Percentiles rank a stretch among this genome's conserved stretches.
Conservation (phyloP, 2,113 vertebrate genomes). For the Puntigrus tetrazona region DNA sequence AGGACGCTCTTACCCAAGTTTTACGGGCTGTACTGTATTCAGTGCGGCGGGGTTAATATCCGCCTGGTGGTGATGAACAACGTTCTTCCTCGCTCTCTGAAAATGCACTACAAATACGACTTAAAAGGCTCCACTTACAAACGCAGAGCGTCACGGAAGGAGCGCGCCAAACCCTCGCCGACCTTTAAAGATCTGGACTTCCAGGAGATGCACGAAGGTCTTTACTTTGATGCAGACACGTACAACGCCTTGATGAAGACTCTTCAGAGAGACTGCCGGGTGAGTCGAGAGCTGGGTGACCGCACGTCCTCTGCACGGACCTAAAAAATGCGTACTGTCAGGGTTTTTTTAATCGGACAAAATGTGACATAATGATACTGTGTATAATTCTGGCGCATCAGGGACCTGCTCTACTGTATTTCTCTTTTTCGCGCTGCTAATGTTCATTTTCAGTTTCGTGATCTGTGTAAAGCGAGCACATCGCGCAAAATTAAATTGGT, state of each 20-base stretch:
- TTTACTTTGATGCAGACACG: conserved; percentile 89
- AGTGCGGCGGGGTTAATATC: conserved; percentile 85
- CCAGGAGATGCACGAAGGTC: conserved; percentile 90
- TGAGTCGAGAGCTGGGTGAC: too few species aligned
- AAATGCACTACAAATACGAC: conserved; percentile 94
- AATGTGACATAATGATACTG: too few species aligned
- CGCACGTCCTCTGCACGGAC: too few species aligned
- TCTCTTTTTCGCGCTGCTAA: too few species aligned
- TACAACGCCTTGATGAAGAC: conserved; percentile 93
- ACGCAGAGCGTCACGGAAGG: conserved; percentile 88
- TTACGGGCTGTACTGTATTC: conserved; percentile 94
- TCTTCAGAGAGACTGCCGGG: conserved; percentile 91
- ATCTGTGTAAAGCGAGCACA: too few species aligned
- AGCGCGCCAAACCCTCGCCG: conserved; percentile 83
- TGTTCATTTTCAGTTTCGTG: too few species aligned
- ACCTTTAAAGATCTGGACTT: conserved; percentile 97
- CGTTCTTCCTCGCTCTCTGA: conserved; percentile 85
- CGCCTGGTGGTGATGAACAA: conserved; percentile 97
- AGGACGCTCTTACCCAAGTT: conserved; percentile 94
- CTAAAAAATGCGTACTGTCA: too few species aligned
- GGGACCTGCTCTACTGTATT: too few species aligned
- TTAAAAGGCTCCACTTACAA: conserved; percentile 95
- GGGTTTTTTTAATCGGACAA: too few species aligned
- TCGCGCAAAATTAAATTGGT: too few species aligned
- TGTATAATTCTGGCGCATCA: too few species aligned